phyloP scores from a whole-genome alignment of 1,140 invertebrate species.

The Drosophila grimshawi region DNA sequence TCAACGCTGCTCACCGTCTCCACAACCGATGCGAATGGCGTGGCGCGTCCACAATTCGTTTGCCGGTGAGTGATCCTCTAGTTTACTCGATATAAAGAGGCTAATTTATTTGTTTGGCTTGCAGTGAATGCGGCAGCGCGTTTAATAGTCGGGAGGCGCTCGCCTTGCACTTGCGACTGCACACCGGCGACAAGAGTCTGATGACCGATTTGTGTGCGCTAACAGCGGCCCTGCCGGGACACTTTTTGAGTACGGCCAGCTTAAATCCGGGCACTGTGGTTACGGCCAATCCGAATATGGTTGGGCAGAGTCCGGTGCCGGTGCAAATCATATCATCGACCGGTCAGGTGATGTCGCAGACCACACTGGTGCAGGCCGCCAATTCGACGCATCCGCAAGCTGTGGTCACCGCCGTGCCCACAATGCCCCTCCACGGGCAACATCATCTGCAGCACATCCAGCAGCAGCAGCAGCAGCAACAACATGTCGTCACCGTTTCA shows the following conservation, averaged over 20 bases:
- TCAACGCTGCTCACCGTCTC: constrained; percentile 77
- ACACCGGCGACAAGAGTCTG: constrained; percentile 92
- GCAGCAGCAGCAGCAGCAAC: constrained; percentile 64
- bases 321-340: constrained; percentile 84
- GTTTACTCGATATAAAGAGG: constrained; percentile 3
- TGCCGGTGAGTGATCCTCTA: constrained; percentile 75
- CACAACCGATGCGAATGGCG: constrained; percentile 71
- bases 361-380: constrained; percentile 83
- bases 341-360: constrained; percentile 83
- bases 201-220: constrained; percentile 94
- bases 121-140: constrained; percentile 88
- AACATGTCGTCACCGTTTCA: constrained; percentile 72
- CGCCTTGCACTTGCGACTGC: constrained; percentile 91
- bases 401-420: constrained; percentile 77
- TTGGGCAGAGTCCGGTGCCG: constrained; percentile 78
- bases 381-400: constrained; percentile 80
- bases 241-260: constrained; percentile 86
- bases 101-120: constrained; percentile 26
- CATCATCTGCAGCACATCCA: constrained; percentile 70
- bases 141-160: constrained; percentile 90
- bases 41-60: constrained; percentile 80
- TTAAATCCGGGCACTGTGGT: constrained; percentile 85
- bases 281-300: constrained; percentile 81
- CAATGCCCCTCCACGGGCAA: constrained; percentile 65
- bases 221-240: constrained; percentile 89